Conservation (phyloP, 2,113 vertebrate species). For the Silurus asotus region DNA sequence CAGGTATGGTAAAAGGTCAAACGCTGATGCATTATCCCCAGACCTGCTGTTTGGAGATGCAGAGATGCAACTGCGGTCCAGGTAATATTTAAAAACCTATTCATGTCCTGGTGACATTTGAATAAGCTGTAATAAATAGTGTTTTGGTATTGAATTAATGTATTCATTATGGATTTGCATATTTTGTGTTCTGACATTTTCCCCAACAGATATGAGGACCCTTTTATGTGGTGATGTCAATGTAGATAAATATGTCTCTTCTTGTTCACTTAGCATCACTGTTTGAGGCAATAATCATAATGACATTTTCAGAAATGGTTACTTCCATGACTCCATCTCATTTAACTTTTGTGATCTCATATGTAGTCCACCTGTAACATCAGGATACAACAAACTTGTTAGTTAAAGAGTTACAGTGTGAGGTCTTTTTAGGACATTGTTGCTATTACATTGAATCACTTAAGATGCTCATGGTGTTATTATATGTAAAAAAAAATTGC, state of each 20-base stretch:
- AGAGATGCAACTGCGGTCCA: conserved; percentile 86
- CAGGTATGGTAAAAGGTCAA: conserved; percentile 95
- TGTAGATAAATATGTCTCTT: conserved; percentile 11
- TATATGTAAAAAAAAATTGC: background rate
- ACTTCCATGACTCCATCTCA: conserved; percentile 36
- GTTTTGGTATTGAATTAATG: background rate
- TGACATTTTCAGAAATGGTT: conserved; percentile 49
- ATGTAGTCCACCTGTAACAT: background rate
- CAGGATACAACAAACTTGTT: conserved; percentile 4
- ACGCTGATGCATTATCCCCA: conserved; percentile 87
- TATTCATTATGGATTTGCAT: background rate
- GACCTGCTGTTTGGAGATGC: conserved; percentile 89
- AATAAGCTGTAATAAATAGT: background rate
- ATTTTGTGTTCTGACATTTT: conserved; percentile 21
- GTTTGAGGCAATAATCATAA: conserved; percentile 35
- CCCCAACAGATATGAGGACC: conserved; percentile 69
- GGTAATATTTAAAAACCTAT: conserved; percentile 56
- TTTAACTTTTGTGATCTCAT: conserved; percentile 14
- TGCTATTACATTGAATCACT: conserved; percentile 1
- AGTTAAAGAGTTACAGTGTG: conserved; percentile 12
- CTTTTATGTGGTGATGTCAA: conserved; percentile 70
- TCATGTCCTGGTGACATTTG: background rate
- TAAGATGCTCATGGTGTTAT: background rate
- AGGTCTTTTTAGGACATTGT: conserved; percentile 17
- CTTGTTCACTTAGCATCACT: conserved; percentile 41